Conservation (phyloP, 2,888 invertebrate genomes). For the Lasioglossum zephyrum region DNA sequence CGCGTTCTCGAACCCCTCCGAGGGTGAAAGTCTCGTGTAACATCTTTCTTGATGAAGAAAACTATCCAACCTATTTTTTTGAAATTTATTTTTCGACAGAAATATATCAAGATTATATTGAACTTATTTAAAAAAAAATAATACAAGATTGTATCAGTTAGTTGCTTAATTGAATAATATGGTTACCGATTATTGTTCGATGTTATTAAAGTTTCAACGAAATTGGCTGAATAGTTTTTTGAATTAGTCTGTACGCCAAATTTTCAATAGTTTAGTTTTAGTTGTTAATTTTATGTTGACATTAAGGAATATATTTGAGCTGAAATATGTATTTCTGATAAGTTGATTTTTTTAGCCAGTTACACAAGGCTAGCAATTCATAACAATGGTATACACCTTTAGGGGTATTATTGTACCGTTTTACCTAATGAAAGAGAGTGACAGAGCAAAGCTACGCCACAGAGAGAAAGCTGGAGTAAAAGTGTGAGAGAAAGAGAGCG, state of each 20-base stretch:
- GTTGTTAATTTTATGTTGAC: neutral
- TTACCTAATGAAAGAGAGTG: conserved; percentile 1
- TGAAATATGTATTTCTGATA: neutral
- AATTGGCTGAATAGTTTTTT: neutral
- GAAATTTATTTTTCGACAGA: neutral
- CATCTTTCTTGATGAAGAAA: neutral
- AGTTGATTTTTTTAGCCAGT: neutral
- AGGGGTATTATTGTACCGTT: conserved; percentile 5
- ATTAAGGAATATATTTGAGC: neutral
- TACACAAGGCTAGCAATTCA: neutral
- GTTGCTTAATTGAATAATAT: neutral
- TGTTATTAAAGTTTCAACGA: neutral
- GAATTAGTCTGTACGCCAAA: neutral
- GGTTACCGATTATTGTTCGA: neutral
- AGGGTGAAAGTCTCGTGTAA: conserved; percentile 7
- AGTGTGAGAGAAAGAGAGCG: neutral
- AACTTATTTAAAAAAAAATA: neutral
- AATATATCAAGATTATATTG: neutral
- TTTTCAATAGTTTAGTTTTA: neutral
- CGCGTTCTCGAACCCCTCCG: neutral
- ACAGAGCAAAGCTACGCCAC: conserved; percentile 3
- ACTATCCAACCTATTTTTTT: neutral
- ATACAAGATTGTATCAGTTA: neutral
- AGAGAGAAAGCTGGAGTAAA: conserved; percentile 4
- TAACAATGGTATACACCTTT: neutral